Evolutionary conservation across 2,113 vertebrate genomes (phyloP), one percentile per base, ranked within the genome.

Genomic region (Polypterus bichir): DNA sequence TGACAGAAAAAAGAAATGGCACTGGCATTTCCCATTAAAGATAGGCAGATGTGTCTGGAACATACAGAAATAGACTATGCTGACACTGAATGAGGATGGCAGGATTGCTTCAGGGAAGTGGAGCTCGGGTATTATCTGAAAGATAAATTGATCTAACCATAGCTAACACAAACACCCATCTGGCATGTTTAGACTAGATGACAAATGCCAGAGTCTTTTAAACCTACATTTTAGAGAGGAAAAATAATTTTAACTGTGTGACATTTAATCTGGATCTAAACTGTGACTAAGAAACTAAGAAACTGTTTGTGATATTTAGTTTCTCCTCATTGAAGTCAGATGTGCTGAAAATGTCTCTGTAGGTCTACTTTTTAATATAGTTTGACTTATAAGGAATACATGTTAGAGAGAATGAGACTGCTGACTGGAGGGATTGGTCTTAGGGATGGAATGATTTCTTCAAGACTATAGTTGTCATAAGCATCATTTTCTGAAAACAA

Each of bases 171-270:
- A 83, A 86, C 82, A 78, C 67, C 67, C 54, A 44, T 66, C 72
- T 80, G 76, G 81, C 64, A 64, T 85, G 78, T 86, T 81, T 82
- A 81, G 77, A 79, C 76, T 68, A 68, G 77, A 76, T 78, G 79
- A 85, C 81, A 80, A 74, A 76, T 82, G 71, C 70, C 82, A 83
- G 82, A 74, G 65, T 77, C 66, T 76, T 69, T 77, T 76, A 78
- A 76, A 76, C 71, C 71, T 63, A 65, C 60, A 58, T 72, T 55
- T 45, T 65, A 76, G 76, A 71, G 75, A 71, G 27, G 2, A 27
- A 51, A 61, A 67, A 44, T 46, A 71, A 66, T 76, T 82, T 82
- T 81, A 79, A 80, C 80, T 73, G 76, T 66, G 63, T 68, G 77
- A 78, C 79, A 80, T 78, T 83, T 83, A 83, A 83, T 84, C 79